Evolutionary conservation across 35 echinoderm and acorn worm species (phyloP), one percentile per base, ranked within the genome.

Genomic region (Chiridota heheva): DNA sequence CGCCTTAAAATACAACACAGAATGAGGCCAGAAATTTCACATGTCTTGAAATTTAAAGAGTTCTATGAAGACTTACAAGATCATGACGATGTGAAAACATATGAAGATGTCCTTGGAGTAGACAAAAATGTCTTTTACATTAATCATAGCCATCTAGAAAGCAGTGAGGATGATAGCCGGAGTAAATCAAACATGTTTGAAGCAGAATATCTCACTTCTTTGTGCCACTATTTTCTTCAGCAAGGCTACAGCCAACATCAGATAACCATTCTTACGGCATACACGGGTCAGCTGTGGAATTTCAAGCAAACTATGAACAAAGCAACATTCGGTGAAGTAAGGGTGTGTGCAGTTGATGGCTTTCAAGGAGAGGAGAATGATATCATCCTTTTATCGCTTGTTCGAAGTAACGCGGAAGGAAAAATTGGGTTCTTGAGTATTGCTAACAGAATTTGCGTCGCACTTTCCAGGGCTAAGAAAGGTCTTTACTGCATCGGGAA

Each of bases 351-450:
- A 2, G 85, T 97, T 47, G 94, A 91, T 37, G 88, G 90, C 37
- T 97, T 58, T 45, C 89, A 91, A 81, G 94, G 94, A 42, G 94
- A 97, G 44, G 94, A 97, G 66, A 97, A 97, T 73, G 94, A 97
- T 57, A 97, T 97, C 17, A 97, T 97, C 39, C 84, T 97, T 7
- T 56, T 97, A 3, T 97, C 94, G 36, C 63, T 97, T 0, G 94
- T 97, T 27, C 78, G 94, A 36, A 97, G 94, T 62, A 91, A 97
- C 34, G 34, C 74, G 30, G 43, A 61, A 58, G 94, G 84, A 29
- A 87, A 44, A 15, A 90, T 88, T 68, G 93, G 93, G 4, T 97
- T 97, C 61, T 62, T 97, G 44, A 87, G 77, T n/a, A 82, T 65
- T 5, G 80, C 86, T 12, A 97, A 90, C 58, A 59, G 94, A 49